Evolutionary conservation across 2,113 vertebrate species (phyloP), one percentile per base, ranked within the genome.

Genomic region (Aplodontia rufa): DNA sequence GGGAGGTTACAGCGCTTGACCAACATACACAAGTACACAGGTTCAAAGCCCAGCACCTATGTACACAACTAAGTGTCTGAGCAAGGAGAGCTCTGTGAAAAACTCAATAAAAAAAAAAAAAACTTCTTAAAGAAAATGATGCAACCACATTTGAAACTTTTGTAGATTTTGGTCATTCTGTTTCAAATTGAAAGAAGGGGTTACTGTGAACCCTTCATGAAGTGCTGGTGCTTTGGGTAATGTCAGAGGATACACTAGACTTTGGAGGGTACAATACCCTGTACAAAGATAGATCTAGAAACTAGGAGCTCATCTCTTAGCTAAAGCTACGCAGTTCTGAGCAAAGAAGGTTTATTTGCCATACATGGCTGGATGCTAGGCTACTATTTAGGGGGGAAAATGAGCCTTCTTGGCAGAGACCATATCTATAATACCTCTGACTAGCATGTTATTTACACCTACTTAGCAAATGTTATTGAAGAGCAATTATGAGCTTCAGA

Each of bases 381-480:
- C 19, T 66, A 51, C 28, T 55, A 55, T 30, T 42, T 24, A 74
- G 55, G 80, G 74, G 10, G 45, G 71, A 58, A 90, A 58, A 28
- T 42, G n/a, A 42, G 5, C 11, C 28, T 74, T 78, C 40, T 51
- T 72, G 66, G 74, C 40, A 66, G 71, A 35, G 47, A 30, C n/a
- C 12, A 35, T 55, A 35, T 49, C 20, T 85, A 53, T 16, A 8
- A 75, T 51, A 32, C 35, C 30, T 87, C 22, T 90, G 76, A 81
- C n/a, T 32, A 75, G 37, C 37, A 28, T 20, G 24, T 58, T 94
- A 69, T 71, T 92, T 94, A 76, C n/a, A 86, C 19, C 14, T 78
- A 60, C 12, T 74, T 87, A 89, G 88, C 32, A 83, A 68, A 87
- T 69, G 58, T 74, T 58, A 82, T 75, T 85, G 96, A 96, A 88